A percentile compares a stretch with the other conserved stretches of the same genome.
phyloP scores from a whole-genome alignment of 2,113 vertebrate species.

The Cephalopholis sonnerati region DNA sequence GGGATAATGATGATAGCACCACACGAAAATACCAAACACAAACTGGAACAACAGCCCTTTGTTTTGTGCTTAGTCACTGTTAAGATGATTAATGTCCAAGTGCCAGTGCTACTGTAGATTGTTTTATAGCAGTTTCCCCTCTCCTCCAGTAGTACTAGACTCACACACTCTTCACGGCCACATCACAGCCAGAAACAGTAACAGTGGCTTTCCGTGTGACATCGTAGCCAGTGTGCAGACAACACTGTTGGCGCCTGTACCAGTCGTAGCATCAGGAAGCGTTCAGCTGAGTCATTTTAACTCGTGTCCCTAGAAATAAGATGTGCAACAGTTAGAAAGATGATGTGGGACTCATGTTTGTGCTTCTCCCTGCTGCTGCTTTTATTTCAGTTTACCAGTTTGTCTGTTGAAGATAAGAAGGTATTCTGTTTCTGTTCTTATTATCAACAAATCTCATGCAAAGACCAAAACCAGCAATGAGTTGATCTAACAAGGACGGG shows the following conservation, averaged over 20 bases:
- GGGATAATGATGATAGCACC: slow-evolving; percentile 29
- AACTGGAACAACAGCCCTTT: slow-evolving; percentile 53
- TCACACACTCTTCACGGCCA: slow-evolving; percentile 39
- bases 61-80: slow-evolving; percentile 75
- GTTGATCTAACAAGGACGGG: background rate
- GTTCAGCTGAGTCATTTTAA: slow-evolving; percentile 8
- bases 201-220: slow-evolving; percentile 37
- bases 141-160: slow-evolving; percentile 50
- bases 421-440: background rate
- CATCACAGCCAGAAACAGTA: slow-evolving; percentile 29
- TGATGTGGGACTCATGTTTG: background rate
- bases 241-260: slow-evolving; percentile 11
- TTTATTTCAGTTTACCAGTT: slow-evolving; percentile 1
- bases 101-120: slow-evolving; percentile 71
- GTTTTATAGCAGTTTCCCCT: slow-evolving; percentile 59
- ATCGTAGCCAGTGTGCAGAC: slow-evolving; percentile 42
- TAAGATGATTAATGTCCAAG: slow-evolving; percentile 71
- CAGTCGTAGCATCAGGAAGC: slow-evolving; percentile 41
- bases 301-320: slow-evolving; percentile 1
- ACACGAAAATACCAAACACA: slow-evolving; percentile 54
- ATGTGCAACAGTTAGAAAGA: slow-evolving; percentile 9
- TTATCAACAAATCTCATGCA: background rate
- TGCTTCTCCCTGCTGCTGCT: background rate
- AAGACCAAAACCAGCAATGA: background rate
- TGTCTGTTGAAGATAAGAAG: background rate